Evolutionary conservation across 2,888 invertebrate species (phyloP).

Genomic region (Halictus ligatus): DNA sequence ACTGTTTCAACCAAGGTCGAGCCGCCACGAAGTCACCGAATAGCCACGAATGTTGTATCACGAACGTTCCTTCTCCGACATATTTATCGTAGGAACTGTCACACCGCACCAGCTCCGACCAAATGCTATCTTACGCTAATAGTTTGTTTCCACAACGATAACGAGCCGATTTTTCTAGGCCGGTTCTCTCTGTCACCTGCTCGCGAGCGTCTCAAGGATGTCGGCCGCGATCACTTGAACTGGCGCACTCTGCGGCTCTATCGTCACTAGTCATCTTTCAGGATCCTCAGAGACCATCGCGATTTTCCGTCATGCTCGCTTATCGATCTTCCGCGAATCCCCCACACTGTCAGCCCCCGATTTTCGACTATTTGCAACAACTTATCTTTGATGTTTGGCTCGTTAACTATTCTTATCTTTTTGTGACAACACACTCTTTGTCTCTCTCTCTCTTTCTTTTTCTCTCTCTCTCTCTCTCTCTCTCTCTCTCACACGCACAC

Average conservation of each 20-base stretch:
- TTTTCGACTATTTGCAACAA: neutral
- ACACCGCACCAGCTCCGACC: slow-evolving; percentile 54
- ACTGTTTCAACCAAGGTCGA: neutral
- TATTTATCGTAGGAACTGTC: slow-evolving; percentile 69
- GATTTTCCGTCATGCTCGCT: slow-evolving; percentile 20
- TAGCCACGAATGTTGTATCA: neutral
- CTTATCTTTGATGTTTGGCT: neutral
- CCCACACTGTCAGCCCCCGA: neutral
- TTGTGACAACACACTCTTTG: neutral
- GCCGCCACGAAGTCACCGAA: slow-evolving; percentile 18
- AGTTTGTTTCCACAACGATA: slow-evolving; percentile 82
- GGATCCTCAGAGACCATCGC: slow-evolving; percentile 14
- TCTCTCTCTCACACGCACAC: neutral
- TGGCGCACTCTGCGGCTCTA: slow-evolving; percentile 31
- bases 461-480: neutral
- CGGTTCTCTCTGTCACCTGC: slow-evolving; percentile 18
- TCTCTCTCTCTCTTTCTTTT: neutral
- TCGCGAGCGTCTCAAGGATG: slow-evolving; percentile 50
- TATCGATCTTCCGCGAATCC: slow-evolving; percentile 15
- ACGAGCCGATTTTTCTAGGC: slow-evolving; percentile 62
- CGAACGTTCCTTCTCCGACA: slow-evolving; percentile 53
- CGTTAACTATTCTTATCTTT: slow-evolving; percentile 2
- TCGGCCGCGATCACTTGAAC: slow-evolving; percentile 27
- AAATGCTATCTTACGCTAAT: slow-evolving; percentile 80
- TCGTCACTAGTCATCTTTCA: slow-evolving; percentile 29